These are phyloP conservation scores for Apostichopus japonicus DNA, from an alignment of 35 echinoderm and acorn worm species.

Conservation along the genomic window DNA sequence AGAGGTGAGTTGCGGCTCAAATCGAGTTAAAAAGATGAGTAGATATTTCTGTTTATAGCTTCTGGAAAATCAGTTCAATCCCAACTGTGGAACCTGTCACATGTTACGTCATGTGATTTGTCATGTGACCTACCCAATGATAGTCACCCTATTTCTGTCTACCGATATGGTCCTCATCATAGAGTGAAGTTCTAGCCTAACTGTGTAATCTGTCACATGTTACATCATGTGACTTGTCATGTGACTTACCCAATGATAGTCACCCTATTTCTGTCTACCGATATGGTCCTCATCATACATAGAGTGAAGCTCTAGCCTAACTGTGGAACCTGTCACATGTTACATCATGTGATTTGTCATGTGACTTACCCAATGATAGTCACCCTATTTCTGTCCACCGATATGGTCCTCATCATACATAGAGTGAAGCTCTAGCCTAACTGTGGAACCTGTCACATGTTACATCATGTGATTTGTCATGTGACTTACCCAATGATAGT, in stretches of 20 bases:
- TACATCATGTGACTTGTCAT: neutral
- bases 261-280: conserved; percentile 85
- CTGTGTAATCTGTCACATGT: conserved; percentile 93
- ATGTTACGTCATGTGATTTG: too few relatives aligned
- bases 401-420: conserved; percentile 92
- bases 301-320: conserved; percentile 89
- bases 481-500: conserved; percentile 85
- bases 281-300: conserved; percentile 92
- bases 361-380: conserved; percentile 85
- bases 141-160: conserved; percentile 84
- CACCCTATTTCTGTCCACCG: conserved; percentile 85
- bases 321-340: conserved; percentile 94
- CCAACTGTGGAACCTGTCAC: too few relatives aligned
- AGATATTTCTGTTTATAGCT: too few relatives aligned
- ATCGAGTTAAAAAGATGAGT: too few relatives aligned
- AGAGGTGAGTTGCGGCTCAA: too few relatives aligned
- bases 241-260: conserved; percentile 85
- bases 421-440: conserved; percentile 89
- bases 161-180: conserved; percentile 92
- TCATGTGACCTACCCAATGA: conserved; percentile 13
- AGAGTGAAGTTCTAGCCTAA: conserved; percentile 88
- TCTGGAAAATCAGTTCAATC: too few relatives aligned
- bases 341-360: too few relatives aligned
- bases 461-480: too few relatives aligned
- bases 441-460: conserved; percentile 94